These are phyloP conservation scores for Sebastes diaconus DNA, from an alignment of 2,797 vertebrate species.

Conservation along the genomic window DNA sequence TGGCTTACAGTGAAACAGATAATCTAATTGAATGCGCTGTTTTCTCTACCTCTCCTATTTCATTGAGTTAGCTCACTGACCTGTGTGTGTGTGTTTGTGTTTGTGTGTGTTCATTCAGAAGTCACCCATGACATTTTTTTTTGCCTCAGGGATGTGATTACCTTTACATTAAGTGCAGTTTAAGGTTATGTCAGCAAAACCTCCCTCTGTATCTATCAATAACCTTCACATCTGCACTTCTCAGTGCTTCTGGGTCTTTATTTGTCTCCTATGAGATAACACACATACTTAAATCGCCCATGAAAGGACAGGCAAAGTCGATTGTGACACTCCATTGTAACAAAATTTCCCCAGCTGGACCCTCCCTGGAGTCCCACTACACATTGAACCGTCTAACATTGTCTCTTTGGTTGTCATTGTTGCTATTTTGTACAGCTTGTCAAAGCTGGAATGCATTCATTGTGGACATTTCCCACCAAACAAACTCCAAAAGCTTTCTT, in stretches of 20 bases:
- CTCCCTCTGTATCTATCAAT: not conserved
- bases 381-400: not conserved
- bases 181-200: constrained; percentile 10
- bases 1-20: constrained; percentile 52
- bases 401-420: not conserved
- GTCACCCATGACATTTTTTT: not conserved
- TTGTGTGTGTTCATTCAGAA: constrained; percentile 1
- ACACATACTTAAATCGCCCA: not conserved
- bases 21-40: constrained; percentile 54
- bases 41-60: constrained; percentile 34
- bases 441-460: not conserved
- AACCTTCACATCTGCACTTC: constrained; percentile 29
- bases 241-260: not conserved
- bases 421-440: not conserved
- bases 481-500: not conserved
- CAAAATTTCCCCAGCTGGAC: not conserved
- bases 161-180: constrained; percentile 27
- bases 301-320: constrained; percentile 37
- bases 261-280: not conserved
- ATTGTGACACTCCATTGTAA: constrained; percentile 1
- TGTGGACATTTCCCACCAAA: not conserved
- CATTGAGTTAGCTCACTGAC: constrained; percentile 33
- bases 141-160: constrained; percentile 15
- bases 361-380: not conserved
- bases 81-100: constrained; percentile 7